Evolutionary conservation across 1,140 invertebrate species (phyloP), one percentile per base, ranked within the genome.

Genomic region (Macrobrachium nipponense): DNA sequence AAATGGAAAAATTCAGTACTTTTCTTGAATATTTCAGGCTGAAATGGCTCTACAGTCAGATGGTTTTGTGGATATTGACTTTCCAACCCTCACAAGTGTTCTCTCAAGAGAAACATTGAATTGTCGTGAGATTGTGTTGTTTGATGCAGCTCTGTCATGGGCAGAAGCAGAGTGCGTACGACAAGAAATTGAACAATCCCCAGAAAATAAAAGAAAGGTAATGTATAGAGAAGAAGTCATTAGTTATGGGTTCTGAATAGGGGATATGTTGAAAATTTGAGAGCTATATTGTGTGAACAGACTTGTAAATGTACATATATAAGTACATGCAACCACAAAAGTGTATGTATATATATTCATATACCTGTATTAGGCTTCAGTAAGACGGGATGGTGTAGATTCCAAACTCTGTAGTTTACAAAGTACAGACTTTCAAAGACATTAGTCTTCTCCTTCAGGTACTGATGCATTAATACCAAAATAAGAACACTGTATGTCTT

Each of bases 11-110:
- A 61, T 14, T 68, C 4, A 17, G 14, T 77, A 23, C 20, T 18
- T 58, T n/a, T 62, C 89, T 87, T 88, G 76, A 20, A 15, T 68
- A 92, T 92, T 93, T 82, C 93, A 97, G 96, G 96, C 96, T 90
- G 96, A 97, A 93, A 96, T 97, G 95, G 96, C 96, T 77, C 93
- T 98, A 88, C 95, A 95, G 89, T 97, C 96, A n/a, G 97, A 98
- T 90, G 96, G 96, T 87, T 97, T 98, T 92, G 94, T 96, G 86
- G 96, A 98, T 90, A 97, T 98, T 90, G 96, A 98, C 91, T 94
- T 96, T 89, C 95, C 96, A 82, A 98, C 97, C 2, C 93, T 98
- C 80, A 95, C 96, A 91, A 96, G 95, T 61, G 96, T 98, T 88
- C 92, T 98, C 87, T 95, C 94, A 73, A 93, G 97, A 87, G 97